Evolutionary conservation across 2,888 invertebrate species (phyloP).

Genomic region (Drosophila parthenogenetica): DNA sequence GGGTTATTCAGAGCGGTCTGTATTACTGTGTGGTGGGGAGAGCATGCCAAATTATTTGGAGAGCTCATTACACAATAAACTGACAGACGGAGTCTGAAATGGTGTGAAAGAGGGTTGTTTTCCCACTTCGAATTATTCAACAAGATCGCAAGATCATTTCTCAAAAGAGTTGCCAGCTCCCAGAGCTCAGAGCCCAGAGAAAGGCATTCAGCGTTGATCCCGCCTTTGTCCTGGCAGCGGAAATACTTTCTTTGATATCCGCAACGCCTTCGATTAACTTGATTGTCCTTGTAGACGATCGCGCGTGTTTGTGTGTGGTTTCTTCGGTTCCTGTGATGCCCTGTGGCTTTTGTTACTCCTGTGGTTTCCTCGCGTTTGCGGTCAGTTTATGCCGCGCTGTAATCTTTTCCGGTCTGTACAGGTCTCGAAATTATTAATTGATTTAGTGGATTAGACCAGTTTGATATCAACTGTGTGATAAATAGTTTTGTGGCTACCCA

Average conservation of each 20-base stretch:
- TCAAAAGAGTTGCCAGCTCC: slow-evolving; percentile 56
- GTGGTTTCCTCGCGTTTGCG: slow-evolving; percentile 33
- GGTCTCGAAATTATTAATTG: slow-evolving; percentile 61
- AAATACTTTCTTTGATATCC: slow-evolving; percentile 53
- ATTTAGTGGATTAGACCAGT: slow-evolving; percentile 35
- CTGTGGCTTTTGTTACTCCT: neutral
- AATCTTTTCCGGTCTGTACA: slow-evolving; percentile 70
- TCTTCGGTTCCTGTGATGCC: too few relatives aligned
- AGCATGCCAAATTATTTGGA: slow-evolving; percentile 80
- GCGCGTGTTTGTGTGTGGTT: slow-evolving; percentile 35
- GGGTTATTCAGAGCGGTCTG: neutral
- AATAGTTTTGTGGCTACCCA: slow-evolving; percentile 10
- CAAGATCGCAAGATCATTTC: slow-evolving; percentile 78
- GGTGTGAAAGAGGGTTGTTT: slow-evolving; percentile 18
- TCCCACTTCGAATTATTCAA: slow-evolving; percentile 68
- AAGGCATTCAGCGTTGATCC: neutral
- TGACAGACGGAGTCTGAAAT: slow-evolving; percentile 33
- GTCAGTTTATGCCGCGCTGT: slow-evolving; percentile 43
- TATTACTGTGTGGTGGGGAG: neutral
- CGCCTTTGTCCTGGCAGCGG: slow-evolving; percentile 55
- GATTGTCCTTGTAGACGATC: slow-evolving; percentile 37
- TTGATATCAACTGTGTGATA: slow-evolving; percentile 32
- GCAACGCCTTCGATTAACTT: slow-evolving; percentile 51
- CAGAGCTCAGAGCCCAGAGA: neutral
- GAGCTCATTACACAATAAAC: slow-evolving; percentile 81